Percentiles rank a stretch among this genome's conserved stretches.
These are phyloP conservation scores for Muscina levida DNA, from an alignment of 2,888 invertebrate species.

Conservation along the genomic window DNA sequence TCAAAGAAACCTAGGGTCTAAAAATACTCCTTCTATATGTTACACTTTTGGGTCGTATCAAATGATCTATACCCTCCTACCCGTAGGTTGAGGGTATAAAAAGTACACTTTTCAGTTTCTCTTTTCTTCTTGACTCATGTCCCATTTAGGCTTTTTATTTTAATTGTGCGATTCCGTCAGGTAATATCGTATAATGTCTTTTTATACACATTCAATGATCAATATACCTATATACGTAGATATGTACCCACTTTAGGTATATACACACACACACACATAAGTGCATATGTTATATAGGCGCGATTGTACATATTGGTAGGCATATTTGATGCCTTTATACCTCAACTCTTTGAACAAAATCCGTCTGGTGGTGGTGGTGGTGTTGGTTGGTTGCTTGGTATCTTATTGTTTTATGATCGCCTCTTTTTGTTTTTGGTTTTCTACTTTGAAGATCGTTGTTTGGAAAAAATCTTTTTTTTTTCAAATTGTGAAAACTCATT, in stretches of 20 bases:
- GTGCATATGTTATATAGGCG: too few relatives aligned
- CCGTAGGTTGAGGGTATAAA: too few relatives aligned
- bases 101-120: too few relatives aligned
- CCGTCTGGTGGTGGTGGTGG: conserved; percentile 41
- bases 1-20: too few relatives aligned
- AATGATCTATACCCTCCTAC: too few relatives aligned
- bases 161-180: conserved; percentile 65
- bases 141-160: conserved; percentile 52
- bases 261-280: conserved; percentile 43
- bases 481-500: conserved; percentile 32
- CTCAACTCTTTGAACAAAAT: conserved; percentile 26
- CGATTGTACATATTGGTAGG: too few relatives aligned
- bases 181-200: conserved; percentile 60
- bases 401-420: conserved; percentile 40
- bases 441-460: not conserved
- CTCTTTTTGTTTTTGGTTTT: conserved; percentile 34
- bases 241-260: conserved; percentile 52
- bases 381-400: too few relatives aligned
- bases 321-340: not conserved
- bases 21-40: too few relatives aligned
- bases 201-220: conserved; percentile 54
- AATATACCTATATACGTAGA: conserved; percentile 1
- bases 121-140: too few relatives aligned
- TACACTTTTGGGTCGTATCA: too few relatives aligned
- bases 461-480: too few relatives aligned